Evolutionary conservation across 1,140 invertebrate genomes (phyloP), one percentile per base, ranked within the genome.

Genomic region (Palaemon carinicauda): DNA sequence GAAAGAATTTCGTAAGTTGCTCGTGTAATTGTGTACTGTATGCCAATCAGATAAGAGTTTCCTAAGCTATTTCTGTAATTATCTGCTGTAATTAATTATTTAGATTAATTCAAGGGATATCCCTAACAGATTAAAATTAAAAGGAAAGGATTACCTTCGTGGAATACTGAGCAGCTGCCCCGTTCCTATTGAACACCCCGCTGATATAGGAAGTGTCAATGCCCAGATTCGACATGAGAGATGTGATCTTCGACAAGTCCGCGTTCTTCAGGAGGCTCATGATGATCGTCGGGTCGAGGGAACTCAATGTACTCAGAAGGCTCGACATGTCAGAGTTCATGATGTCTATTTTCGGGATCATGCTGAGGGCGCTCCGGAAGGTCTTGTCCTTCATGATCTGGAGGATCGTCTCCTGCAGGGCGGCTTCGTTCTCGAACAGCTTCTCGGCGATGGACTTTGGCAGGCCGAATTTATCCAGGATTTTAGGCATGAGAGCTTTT

Each of bases 401-500:
- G 7, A 80, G 21, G 54, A 86, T 54, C 9, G 24, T 69, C 0
- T 69, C 52, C 12, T 50, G 21, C 50, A 86, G 77, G 24, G 27
- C 65, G 29, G 21, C 75, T 17, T 86, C 83, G 31, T 86, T 60
- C 15, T 54, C 1, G 51, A 86, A 86, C 14, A 86, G 24, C 29
- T 86, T 65, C 15, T 79, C 53, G 12, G 33, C 52, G 50, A 86
- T 41, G 17, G 74, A 69, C 29, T 79, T 50, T 31, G 83, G 65
- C 3, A 86, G 77, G 21, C 83, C 83, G 60, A 86, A 86, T 24
- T 79, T 86, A 31, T 86, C 77, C 7, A 86, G 54, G 24, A 86
- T 27, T 2, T 29, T 21, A 17, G 75, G 56, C 75, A 86, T 54
- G 24, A 51, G 51, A 56, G 24, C 29, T 31, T 69, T 79, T 12